Base-by-base conservation (phyloP, 2,797 vertebrate species). In the Zalophus californianus region DNA sequence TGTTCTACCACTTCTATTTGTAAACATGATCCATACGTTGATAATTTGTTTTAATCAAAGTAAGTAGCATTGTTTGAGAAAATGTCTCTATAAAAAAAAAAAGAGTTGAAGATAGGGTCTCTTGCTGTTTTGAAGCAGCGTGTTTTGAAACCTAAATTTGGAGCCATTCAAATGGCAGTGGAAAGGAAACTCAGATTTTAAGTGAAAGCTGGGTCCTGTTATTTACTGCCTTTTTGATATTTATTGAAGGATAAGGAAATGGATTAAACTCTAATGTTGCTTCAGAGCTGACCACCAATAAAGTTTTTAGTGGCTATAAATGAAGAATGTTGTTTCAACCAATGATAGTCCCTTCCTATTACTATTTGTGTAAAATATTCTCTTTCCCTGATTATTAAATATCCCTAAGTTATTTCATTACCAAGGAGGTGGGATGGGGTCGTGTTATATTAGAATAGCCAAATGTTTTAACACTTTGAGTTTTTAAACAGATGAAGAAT, bases 101-200 rank as follows among this genome's bases (percentile, higher is more conserved):
- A 93, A 82, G 16, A 96, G 41, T 62, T 56, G 84, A 89, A 96
- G 29, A 58, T 35, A 80, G 94, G 77, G 14, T 2, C 56, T 92
- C 84, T 90, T 90, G 25, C 21, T 73, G 2, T 95, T 48, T 6
- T 18, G 84, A 93, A 44, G 72, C 25, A 98, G 91, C 6, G 44
- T 44, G 44, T 44, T 89, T 97, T 97, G 50, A 84, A 94, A 83
- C 79, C 95, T 94, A 92, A 96, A 96, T 94, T 44, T 44, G 44
- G 44, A 44, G 44, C 7, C 44, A 44, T 44, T 7, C 44, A 44
- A 44, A 44, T 44, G 44, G 8, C 44, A 44, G 20, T 50, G 66
- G 35, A 96, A 54, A 91, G 29, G 48, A 52, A 86, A 60, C 4
- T 80, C 15, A 38, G n/a, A 54, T 98, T 98, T 92, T 87, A 97